Base-by-base conservation (phyloP, 2,797 vertebrate genomes). In the Trachops cirrhosus region DNA sequence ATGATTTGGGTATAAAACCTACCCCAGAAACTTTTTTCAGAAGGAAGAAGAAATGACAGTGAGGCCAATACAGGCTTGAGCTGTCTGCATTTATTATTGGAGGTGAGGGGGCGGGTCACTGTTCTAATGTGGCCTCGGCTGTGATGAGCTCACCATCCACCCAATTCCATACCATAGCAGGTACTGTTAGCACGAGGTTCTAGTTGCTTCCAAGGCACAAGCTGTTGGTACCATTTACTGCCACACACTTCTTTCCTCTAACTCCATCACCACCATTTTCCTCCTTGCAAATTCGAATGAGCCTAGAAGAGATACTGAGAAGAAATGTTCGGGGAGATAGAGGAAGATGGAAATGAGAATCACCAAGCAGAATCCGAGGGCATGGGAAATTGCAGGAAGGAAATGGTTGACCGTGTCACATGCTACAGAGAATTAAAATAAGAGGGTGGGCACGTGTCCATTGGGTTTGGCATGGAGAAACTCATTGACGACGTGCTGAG, bases 121-220 rank as follows among this genome's bases (percentile, higher is more conserved):
- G 71, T 80, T 93, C 73, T 73, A 41, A 78, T 7, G 7, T 15
- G 32, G 70, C 79, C 16, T n/a, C 11, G 4, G 24, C 37, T 39
- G 34, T 8, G 24, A 59, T 5, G 41, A 90, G 50, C 21, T 71
- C 44, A 2, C 46, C 44, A 24, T 29, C 77, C 39, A 37, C 44
- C 21, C 54, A 73, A 5, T 52, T 54, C 68, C 46, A 6, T 2
- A 18, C n/a, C n/a, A 29, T 14, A 62, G 87, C 77, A 82, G 67
- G 29, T 9, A 2, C n/a, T 8, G 39, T 39, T 39, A 78, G 67
- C 46, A 24, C 0, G 3, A 50, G 7, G 77, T 4, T 64, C 78
- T 32, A 12, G 34, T 39, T 22, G 37, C 41, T 96, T 95, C 92
- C 71, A 70, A 94, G 71, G 57, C 87, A 59, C 74, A 87, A 85